These are phyloP conservation scores for Bubo scandiacus DNA, from an alignment of 2,113 vertebrate species.

Conservation along the genomic window DNA sequence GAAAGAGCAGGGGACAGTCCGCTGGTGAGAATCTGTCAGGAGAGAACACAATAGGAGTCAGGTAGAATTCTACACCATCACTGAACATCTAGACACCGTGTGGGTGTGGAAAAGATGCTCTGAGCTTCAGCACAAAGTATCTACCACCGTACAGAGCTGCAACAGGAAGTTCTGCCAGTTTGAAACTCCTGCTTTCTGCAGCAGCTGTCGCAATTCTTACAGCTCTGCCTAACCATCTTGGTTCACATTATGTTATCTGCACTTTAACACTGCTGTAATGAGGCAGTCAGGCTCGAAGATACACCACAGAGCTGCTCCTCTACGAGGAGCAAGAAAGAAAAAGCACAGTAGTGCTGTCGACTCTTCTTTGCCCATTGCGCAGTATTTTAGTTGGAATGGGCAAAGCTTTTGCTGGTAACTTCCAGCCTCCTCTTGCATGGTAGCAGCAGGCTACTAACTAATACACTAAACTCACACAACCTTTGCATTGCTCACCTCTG, in stretches of 20 bases:
- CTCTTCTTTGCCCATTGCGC: background rate
- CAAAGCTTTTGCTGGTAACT: background rate
- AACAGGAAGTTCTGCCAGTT: background rate
- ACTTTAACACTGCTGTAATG: background rate
- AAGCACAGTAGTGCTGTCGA: background rate
- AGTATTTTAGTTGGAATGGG: accelerated
- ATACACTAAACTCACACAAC: background rate
- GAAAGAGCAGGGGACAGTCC: background rate
- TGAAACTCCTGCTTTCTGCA: background rate
- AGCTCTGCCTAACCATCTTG: background rate
- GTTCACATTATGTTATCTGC: background rate
- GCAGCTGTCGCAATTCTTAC: background rate
- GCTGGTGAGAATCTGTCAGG: background rate
- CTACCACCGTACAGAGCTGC: background rate
- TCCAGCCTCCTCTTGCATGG: background rate
- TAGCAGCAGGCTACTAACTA: background rate
- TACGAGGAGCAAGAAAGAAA: background rate
- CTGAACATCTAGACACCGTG: background rate
- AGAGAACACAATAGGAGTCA: background rate
- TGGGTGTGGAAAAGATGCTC: background rate
- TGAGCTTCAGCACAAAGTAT: background rate
- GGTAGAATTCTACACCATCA: background rate
- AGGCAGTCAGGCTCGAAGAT: background rate
- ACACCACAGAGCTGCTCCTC: background rate
- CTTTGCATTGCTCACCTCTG: background rate